Base-by-base conservation (phyloP, 2,888 invertebrate species). In the Amaurobius ferox region DNA sequence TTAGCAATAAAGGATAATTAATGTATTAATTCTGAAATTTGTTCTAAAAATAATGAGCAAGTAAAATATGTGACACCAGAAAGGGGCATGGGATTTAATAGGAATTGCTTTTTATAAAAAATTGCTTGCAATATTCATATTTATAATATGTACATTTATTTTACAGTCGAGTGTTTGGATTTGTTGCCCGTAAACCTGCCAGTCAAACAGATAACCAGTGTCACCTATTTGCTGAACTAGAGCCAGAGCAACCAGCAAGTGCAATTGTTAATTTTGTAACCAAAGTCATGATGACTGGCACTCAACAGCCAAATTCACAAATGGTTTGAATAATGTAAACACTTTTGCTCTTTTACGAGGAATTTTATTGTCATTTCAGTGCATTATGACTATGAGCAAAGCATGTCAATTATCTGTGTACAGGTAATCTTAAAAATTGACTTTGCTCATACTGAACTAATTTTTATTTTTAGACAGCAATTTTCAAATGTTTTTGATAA, bases 211-310 rank as follows among this genome's bases (percentile, higher is more conserved):
- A 98, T 92, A 99, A 99, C 93, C 96, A 97, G 92, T 98, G 98
- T 92, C 98, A 98, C 93, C 94, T 99, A 89, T 98, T 99, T 92
- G 98, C 98, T 28, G 98, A 99, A 91, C 93, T 98, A 87, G 97
- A 98, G 91, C 95, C 97, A 0, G 96, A 97, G 90, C 94, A 95
- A 89, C 98, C 98, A n/a, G 98, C 98, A 29, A 87, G 86, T 77
- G 89, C 89, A 67, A 89, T 89, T 62, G 88, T 89, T 64, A 95
- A 95, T 92, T 96, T 96, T 91, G 95, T 96, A 86, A 95, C 95
- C 90, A 96, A 95, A 93, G 95, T 96, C 70, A 93, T 94, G 92
- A 93, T 93, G 92, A 76, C 86, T 48, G 87, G 76, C 19, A 72
- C 83, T 11, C 66, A 67, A 55, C 86, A 71, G 40, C n/a, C n/a